Evolutionary conservation across 2,888 invertebrate genomes (phyloP).

Genomic region (Tetanocera ferruginea): DNA sequence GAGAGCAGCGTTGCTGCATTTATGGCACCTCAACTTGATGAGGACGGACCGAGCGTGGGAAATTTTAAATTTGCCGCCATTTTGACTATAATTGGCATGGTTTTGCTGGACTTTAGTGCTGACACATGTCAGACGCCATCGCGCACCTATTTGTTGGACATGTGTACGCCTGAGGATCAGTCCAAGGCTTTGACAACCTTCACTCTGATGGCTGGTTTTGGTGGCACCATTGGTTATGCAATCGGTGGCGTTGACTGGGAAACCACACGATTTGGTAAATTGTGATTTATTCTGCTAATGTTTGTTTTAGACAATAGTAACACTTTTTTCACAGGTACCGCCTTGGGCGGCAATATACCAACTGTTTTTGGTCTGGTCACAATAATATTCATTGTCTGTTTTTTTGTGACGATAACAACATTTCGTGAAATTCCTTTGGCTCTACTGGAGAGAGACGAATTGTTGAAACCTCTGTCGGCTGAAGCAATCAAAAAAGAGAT

Average conservation of each 20-base stretch:
- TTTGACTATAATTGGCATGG: constrained; percentile 75
- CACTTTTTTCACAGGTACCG: constrained; percentile 50
- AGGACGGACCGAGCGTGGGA: constrained; percentile 26
- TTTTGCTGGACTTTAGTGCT: constrained; percentile 76
- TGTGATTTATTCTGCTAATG: neutral
- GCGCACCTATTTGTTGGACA: constrained; percentile 75
- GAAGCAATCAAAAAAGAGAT: constrained; percentile 63
- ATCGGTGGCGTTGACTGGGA: constrained; percentile 76
- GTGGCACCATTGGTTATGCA: constrained; percentile 75
- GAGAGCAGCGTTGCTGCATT: constrained; percentile 56
- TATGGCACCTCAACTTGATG: constrained; percentile 13
- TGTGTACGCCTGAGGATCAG: constrained; percentile 76
- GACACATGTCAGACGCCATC: constrained; percentile 78
- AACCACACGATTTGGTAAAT: constrained; percentile 67
- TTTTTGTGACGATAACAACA: constrained; percentile 73
- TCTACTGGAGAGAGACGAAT: constrained; percentile 65
- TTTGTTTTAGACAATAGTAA: neutral
- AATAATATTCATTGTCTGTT: constrained; percentile 73
- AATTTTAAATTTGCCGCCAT: constrained; percentile 69
- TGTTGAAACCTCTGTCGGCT: constrained; percentile 65
- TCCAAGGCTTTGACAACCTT: constrained; percentile 75
- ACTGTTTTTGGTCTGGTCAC: constrained; percentile 74
- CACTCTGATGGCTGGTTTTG: constrained; percentile 76
- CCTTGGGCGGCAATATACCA: constrained; percentile 74
- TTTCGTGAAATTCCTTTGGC: constrained; percentile 74